Base-by-base conservation (phyloP, 2,888 invertebrate species). In the Resseliella maxima region DNA sequence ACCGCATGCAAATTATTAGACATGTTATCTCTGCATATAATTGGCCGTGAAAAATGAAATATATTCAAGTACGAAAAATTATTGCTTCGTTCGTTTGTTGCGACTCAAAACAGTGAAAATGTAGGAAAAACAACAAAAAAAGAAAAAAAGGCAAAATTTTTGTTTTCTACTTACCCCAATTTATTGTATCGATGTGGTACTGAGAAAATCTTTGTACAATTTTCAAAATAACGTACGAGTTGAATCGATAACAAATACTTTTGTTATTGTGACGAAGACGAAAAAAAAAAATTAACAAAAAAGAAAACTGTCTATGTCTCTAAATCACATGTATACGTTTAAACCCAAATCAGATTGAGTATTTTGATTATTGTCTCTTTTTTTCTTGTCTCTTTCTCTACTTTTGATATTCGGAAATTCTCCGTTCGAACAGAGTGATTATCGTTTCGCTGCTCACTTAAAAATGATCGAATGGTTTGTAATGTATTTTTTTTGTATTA, bases 111-210 rank as follows among this genome's bases (percentile, higher is more conserved):
- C 41, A 41, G 41, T 8, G 50, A n/a, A 50, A 2, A 50, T 3
- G 18, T 15, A 50, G 18, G 15, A 24, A 59, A 59, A 24, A 27
- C 5, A 59, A 59, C 59, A 59, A n/a, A 15, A 59, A 59, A 59
- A 3, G 2, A 50, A 0, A 31, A 5, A 31, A 35, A 31, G 31
- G 0, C 3, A 31, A 72, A 72, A 72, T 31, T 12, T 10, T 27
- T 72, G 31, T 1, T 31, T 72, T n/a, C n/a, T 1, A 72, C 72
- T 72, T 72, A 72, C 72, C 72, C 72, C 31, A 72, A 72, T 72
- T 72, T 72, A 72, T 12, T 72, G 72, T 72, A 31, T 72, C 72
- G 72, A 72, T 72, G 72, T 27, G 72, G 31, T 72, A 72, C 72
- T 72, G 31, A 10, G 21, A 18, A 31, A 72, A 31, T 72, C 72